These are phyloP conservation scores for Ptilorrhoa leucosticta DNA, from an alignment of 2,113 vertebrate species.

Conservation along the genomic window DNA sequence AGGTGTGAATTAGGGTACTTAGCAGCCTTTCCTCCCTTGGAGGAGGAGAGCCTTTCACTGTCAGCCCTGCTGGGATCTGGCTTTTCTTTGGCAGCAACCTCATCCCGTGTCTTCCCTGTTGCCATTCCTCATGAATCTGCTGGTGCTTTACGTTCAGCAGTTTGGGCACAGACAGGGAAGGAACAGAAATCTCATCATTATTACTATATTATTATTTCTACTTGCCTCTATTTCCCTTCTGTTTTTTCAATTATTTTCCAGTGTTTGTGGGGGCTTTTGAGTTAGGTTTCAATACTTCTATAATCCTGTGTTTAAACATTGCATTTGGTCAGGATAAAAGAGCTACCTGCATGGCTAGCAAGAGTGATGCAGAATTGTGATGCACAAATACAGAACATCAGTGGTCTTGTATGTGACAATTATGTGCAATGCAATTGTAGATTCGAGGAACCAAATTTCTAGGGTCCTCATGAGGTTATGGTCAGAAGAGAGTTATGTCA, in stretches of 20 bases:
- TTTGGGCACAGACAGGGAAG: accelerated
- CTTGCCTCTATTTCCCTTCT: neutral
- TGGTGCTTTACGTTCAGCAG: neutral
- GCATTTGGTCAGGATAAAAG: neutral
- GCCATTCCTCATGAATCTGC: neutral
- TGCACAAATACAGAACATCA: neutral
- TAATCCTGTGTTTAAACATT: neutral
- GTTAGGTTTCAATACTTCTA: neutral
- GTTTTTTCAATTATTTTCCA: neutral
- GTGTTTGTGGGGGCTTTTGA: neutral
- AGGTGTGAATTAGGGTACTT: neutral
- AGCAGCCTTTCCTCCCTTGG: neutral
- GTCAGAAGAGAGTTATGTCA: neutral
- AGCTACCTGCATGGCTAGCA: neutral
- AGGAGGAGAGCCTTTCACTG: neutral
- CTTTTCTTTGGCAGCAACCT: neutral
- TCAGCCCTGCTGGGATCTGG: neutral
- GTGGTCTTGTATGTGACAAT: neutral
- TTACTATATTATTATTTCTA: too few relatives aligned
- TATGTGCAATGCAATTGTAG: neutral
- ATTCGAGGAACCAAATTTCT: neutral
- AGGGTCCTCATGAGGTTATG: too few relatives aligned
- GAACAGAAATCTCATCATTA: neutral
- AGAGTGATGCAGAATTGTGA: neutral
- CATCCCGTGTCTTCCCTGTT: neutral